Conservation (phyloP, 2,888 invertebrate species). For the Cataglyphis cursor region DNA sequence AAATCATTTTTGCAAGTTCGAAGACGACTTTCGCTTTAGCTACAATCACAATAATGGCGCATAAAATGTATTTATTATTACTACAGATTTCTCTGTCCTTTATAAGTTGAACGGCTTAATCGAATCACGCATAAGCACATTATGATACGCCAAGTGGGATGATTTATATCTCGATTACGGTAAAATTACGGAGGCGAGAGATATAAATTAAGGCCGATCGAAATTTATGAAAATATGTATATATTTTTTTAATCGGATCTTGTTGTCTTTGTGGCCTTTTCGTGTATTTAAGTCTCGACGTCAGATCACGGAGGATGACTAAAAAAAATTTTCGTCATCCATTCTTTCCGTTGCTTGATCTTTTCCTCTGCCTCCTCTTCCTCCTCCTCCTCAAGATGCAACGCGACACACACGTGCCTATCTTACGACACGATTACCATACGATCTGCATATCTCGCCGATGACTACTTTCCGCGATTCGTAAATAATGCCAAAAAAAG, state of each 20-base stretch:
- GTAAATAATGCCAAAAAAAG: conserved; percentile 71
- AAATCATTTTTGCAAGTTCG: background rate
- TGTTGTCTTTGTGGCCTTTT: background rate
- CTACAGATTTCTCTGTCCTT: background rate
- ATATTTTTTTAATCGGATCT: background rate
- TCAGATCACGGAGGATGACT: background rate
- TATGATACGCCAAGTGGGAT: background rate
- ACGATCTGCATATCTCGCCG: conserved; percentile 84
- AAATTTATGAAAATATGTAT: conserved; percentile 25
- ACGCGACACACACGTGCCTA: conserved; percentile 80
- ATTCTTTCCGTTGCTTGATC: conserved; percentile 14
- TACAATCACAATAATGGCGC: background rate
- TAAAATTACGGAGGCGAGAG: background rate
- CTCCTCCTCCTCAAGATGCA: conserved; percentile 49
- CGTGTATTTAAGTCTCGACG: background rate
- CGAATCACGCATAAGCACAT: background rate
- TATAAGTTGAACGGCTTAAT: background rate
- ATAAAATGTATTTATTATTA: background rate
- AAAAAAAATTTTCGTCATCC: conserved; percentile 23
- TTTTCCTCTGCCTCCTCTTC: conserved; percentile 32
- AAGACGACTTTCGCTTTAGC: background rate
- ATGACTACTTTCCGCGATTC: conserved; percentile 78
- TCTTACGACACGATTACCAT: conserved; percentile 83
- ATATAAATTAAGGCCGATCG: conserved; percentile 12
- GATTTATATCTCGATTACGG: conserved; percentile 30